Evolutionary conservation across 2,797 vertebrate species (phyloP).

Genomic region (Sebastes taczanowskii): DNA sequence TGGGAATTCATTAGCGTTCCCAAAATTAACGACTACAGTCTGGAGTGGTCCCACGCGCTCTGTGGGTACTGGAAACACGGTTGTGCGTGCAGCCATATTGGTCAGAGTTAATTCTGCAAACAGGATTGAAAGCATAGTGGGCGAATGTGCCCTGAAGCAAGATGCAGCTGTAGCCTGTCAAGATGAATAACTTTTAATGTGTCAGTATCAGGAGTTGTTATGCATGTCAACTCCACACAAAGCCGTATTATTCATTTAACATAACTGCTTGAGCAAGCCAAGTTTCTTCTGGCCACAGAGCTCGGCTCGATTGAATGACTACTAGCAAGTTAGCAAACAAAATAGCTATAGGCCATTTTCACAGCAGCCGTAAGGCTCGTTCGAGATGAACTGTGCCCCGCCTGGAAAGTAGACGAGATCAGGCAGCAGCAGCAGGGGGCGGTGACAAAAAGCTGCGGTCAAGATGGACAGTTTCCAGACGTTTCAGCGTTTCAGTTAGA

Average conservation of each 20-base stretch:
- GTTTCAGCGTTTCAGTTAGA: too few species aligned
- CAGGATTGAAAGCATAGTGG: slow-evolving; percentile 11
- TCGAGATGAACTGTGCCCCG: too few species aligned
- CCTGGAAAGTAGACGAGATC: too few species aligned
- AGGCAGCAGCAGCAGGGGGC: too few species aligned
- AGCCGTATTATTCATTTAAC: slow-evolving; percentile 12
- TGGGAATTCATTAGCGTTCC: not conserved
- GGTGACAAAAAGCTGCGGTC: too few species aligned
- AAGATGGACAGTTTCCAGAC: too few species aligned
- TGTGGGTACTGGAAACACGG: not conserved
- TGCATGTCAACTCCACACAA: slow-evolving; percentile 21
- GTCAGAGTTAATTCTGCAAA: slow-evolving; percentile 11
- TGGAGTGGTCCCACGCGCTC: not conserved
- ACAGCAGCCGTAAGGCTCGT: too few species aligned
- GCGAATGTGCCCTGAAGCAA: not conserved
- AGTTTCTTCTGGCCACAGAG: not conserved
- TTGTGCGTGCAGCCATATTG: not conserved
- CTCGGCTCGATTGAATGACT: not conserved
- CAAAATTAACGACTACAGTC: not conserved
- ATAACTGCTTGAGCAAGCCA: not conserved
- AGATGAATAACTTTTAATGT: slow-evolving; percentile 22
- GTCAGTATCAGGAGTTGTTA: not conserved
- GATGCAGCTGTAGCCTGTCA: slow-evolving; percentile 29
- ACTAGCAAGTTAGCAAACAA: not conserved
- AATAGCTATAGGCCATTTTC: too few species aligned